phyloP scores from a whole-genome alignment of 1,140 invertebrate species.

The Drosophila navojoa region DNA sequence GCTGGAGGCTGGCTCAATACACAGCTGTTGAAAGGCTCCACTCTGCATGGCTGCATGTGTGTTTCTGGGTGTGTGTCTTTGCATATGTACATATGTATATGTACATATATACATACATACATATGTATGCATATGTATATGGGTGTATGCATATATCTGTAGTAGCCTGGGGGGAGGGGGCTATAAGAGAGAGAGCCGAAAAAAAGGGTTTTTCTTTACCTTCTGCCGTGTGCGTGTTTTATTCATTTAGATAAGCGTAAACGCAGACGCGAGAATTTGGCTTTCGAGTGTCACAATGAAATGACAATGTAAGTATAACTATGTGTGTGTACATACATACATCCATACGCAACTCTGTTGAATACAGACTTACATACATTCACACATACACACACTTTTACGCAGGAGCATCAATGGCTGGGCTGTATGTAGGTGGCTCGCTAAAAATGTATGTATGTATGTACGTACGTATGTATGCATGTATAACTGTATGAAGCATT shows the following conservation, averaged over 20 bases:
- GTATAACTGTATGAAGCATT: neutral
- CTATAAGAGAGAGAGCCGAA: neutral
- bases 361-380: neutral
- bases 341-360: neutral
- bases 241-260: slow-evolving; percentile 71
- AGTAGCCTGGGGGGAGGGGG: neutral
- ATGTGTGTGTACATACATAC: slow-evolving; percentile 2
- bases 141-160: no score
- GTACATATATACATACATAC: no score
- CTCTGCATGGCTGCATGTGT: neutral
- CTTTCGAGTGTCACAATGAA: slow-evolving; percentile 45
- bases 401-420: slow-evolving; percentile 21
- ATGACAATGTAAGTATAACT: slow-evolving; percentile 20
- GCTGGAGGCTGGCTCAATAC: slow-evolving; percentile 31
- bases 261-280: slow-evolving; percentile 66
- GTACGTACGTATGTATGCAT: neutral
- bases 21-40: slow-evolving; percentile 33
- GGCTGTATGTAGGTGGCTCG: slow-evolving; percentile 18
- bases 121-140: no score
- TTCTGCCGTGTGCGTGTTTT: slow-evolving; percentile 45
- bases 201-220: slow-evolving; percentile 43
- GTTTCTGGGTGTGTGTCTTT: neutral
- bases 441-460: slow-evolving; percentile 23
- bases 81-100: neutral
- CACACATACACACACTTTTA: neutral